Evolutionary conservation across 2,888 invertebrate species (phyloP).

Genomic region (Apantesis nais): DNA sequence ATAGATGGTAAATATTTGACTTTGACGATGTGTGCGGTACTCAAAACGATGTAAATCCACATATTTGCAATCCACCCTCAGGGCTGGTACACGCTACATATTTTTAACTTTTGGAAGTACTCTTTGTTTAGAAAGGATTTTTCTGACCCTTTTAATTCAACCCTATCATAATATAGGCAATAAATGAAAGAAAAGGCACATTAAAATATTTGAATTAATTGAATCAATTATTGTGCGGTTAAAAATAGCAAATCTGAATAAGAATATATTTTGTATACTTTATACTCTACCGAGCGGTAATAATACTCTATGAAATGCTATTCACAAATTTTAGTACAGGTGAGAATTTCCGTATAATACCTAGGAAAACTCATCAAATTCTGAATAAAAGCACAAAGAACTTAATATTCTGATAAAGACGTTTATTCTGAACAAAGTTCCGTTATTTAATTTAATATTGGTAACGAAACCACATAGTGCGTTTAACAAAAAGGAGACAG

Average conservation of each 20-base stretch:
- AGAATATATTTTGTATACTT: no score
- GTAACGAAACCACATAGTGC: no score
- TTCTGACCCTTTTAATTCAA: background rate
- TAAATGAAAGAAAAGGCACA: background rate
- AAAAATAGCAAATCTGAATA: background rate
- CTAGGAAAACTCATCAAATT: no score
- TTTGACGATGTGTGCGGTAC: slow-evolving; percentile 13
- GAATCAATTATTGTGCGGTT: background rate
- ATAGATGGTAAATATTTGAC: slow-evolving; percentile 29
- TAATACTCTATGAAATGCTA: no score
- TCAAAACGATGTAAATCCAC: slow-evolving; percentile 22
- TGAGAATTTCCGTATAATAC: no score
- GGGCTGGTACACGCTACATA: slow-evolving; percentile 20
- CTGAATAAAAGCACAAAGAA: no score
- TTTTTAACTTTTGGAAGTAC: background rate
- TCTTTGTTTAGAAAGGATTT: background rate
- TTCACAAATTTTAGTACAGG: no score
- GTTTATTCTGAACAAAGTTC: no score
- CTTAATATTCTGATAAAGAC: no score
- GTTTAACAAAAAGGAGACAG: slow-evolving; percentile 90
- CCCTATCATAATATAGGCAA: slow-evolving; percentile 1
- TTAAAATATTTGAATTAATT: background rate
- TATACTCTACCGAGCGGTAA: no score
- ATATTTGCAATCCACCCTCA: slow-evolving; percentile 30
- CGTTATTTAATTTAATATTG: no score